Evolutionary conservation across 2,797 vertebrate species (phyloP).

Genomic region (Pangasius djambal): DNA sequence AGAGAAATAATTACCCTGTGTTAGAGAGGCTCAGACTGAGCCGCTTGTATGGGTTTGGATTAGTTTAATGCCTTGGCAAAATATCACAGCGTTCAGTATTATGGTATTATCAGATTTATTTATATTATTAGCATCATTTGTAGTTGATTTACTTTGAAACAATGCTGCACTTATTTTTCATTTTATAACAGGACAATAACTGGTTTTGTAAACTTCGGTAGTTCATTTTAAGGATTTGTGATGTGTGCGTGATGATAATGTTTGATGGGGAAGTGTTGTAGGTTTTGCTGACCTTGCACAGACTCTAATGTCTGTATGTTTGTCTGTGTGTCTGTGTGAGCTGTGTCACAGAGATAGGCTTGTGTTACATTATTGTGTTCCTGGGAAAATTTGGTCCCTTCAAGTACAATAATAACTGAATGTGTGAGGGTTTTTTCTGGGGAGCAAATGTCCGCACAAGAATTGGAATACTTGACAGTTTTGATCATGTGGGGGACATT

Average conservation of each 20-base stretch:
- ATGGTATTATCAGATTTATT: not conserved
- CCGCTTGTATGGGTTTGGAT: not conserved
- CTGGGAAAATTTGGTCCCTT: not conserved
- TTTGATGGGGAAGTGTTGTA: slow-evolving; percentile 15
- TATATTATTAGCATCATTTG: not conserved
- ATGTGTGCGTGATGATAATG: slow-evolving; percentile 3
- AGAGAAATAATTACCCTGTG: not conserved
- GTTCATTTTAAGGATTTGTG: not conserved
- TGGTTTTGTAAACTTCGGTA: not conserved
- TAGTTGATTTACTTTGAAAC: not conserved
- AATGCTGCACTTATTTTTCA: not conserved
- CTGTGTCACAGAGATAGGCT: not conserved
- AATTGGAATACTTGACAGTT: not conserved
- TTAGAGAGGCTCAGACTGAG: not conserved
- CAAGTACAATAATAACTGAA: not conserved
- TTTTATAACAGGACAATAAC: not conserved
- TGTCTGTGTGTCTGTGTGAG: no score
- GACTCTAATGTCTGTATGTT: slow-evolving; percentile 15
- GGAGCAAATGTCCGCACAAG: not conserved
- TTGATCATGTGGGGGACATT: not conserved
- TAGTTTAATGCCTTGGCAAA: not conserved
- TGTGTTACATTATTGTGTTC: not conserved
- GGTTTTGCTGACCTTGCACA: slow-evolving; percentile 7
- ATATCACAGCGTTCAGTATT: not conserved
- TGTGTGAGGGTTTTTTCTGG: not conserved